These are phyloP conservation scores for Orientallactaga bullata DNA, from an alignment of 2,113 vertebrate species.

Conservation along the genomic window DNA sequence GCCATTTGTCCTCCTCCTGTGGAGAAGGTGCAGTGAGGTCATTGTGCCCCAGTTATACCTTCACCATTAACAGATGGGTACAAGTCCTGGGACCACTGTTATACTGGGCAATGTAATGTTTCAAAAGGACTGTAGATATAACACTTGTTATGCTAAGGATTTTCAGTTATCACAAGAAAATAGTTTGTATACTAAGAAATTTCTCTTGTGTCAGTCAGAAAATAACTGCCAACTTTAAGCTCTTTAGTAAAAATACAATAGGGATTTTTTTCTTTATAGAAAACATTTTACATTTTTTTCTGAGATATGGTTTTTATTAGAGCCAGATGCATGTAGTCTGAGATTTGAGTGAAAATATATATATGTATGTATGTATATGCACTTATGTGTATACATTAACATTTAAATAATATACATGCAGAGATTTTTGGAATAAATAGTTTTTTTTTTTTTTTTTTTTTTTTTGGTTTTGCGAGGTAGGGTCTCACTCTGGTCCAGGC, in stretches of 20 bases:
- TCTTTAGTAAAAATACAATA: slow-evolving; percentile 1
- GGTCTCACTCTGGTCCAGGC: too few relatives aligned
- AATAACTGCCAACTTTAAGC: not conserved
- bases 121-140: not conserved
- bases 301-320: not conserved
- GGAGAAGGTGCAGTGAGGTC: not conserved
- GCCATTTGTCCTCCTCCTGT: not conserved
- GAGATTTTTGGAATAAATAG: slow-evolving; percentile 13
- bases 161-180: slow-evolving; percentile 37
- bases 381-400: not conserved
- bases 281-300: slow-evolving; percentile 2
- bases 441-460: too few relatives aligned
- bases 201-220: not conserved
- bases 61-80: not conserved
- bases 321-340: not conserved
- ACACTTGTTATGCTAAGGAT: not conserved
- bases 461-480: too few relatives aligned
- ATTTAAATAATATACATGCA: not conserved
- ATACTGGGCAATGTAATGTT: not conserved
- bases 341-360: slow-evolving; percentile 10
- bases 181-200: not conserved
- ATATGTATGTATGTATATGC: not conserved
- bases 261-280: slow-evolving; percentile 24
- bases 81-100: too few relatives aligned
- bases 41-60: not conserved